Evolutionary conservation across 2,113 vertebrate genomes (phyloP).

Genomic region (Pituophis catenifer): DNA sequence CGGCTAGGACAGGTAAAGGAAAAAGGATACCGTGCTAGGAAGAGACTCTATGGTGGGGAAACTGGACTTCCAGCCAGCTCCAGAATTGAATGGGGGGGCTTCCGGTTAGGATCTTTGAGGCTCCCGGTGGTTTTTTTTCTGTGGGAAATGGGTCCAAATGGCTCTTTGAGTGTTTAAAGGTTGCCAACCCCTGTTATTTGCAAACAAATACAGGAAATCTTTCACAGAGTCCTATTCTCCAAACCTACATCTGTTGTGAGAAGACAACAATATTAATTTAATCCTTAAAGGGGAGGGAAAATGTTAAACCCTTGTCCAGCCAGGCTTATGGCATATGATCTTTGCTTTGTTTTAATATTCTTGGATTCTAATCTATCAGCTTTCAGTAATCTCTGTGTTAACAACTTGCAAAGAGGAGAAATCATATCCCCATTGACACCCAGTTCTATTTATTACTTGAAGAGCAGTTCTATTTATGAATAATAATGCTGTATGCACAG

Average conservation of each 20-base stretch:
- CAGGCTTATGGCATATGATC: not conserved
- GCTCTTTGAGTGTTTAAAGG: too few species aligned
- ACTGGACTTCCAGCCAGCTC: too few species aligned
- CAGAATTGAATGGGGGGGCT: too few species aligned
- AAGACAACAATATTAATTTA: not conserved
- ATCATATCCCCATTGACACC: constrained; percentile 12
- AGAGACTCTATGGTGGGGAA: too few species aligned
- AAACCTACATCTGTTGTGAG: constrained; percentile 14
- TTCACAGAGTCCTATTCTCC: constrained; percentile 33
- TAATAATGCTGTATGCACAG: constrained; percentile 21
- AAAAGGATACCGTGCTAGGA: too few species aligned
- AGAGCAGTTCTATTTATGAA: constrained; percentile 42
- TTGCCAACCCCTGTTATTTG: not conserved
- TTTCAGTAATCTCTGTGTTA: constrained; percentile 40
- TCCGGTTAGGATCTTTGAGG: too few species aligned
- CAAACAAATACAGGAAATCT: not conserved
- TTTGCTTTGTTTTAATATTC: constrained; percentile 27
- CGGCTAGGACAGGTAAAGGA: too few species aligned
- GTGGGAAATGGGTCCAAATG: too few species aligned
- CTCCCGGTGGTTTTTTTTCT: too few species aligned
- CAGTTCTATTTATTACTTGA: constrained; percentile 37
- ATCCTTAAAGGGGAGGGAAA: constrained; percentile 11
- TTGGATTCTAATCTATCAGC: constrained; percentile 35
- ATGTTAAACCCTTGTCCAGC: constrained; percentile 12
- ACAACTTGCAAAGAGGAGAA: constrained; percentile 31